phyloP scores from a whole-genome alignment of 2,113 vertebrate genomes.

The Gasterosteus nipponicus region DNA sequence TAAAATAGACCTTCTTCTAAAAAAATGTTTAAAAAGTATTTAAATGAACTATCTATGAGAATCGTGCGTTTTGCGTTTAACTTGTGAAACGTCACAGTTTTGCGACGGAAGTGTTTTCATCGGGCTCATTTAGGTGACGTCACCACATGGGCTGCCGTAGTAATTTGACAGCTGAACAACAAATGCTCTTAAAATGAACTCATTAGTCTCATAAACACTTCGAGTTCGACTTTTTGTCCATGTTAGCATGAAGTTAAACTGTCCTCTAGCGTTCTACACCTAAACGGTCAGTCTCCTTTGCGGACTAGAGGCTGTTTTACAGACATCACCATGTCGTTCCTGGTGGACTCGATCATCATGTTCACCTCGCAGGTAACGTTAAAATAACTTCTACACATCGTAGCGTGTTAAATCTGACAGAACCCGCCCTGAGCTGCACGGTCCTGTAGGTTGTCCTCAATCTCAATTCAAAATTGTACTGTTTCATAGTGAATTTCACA shows the following conservation, averaged over 20 bases:
- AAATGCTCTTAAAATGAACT: constrained; percentile 26
- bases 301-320: constrained; percentile 12
- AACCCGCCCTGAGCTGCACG: too few species aligned
- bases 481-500: neutral
- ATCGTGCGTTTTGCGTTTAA: neutral
- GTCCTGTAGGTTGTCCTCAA: too few species aligned
- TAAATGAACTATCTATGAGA: neutral
- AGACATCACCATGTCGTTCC: constrained; percentile 87
- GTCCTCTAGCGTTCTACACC: neutral
- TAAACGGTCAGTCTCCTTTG: neutral
- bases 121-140: constrained; percentile 51
- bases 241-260: constrained; percentile 40
- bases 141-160: neutral
- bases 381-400: neutral
- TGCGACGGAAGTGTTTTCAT: constrained; percentile 56
- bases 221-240: neutral
- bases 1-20: neutral
- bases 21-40: neutral
- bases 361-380: constrained; percentile 91
- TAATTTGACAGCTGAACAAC: constrained; percentile 50
- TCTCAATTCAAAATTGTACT: neutral
- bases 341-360: constrained; percentile 94
- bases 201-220: neutral
- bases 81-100: constrained; percentile 36
- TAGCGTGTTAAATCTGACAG: neutral